Evolutionary conservation across 2,797 vertebrate genomes (phyloP).

Genomic region (Sternotherus odoratus): DNA sequence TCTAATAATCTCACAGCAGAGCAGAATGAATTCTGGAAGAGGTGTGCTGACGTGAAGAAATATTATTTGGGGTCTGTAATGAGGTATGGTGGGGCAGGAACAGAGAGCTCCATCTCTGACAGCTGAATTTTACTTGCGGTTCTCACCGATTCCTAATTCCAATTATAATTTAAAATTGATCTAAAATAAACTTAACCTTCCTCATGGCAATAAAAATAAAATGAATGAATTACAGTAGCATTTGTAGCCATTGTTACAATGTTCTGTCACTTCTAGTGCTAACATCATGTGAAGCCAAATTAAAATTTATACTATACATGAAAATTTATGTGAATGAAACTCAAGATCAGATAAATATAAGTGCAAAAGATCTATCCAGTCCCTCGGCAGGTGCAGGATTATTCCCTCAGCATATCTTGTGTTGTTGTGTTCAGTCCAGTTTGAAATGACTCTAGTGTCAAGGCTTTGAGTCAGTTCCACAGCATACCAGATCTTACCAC

Average conservation of each 20-base stretch:
- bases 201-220: conserved; percentile 68
- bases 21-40: neutral
- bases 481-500: neutral
- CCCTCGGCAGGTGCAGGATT: neutral
- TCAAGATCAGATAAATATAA: conserved; percentile 38
- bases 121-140: conserved; percentile 18
- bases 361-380: conserved; percentile 37
- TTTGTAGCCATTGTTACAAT: conserved; percentile 50
- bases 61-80: conserved; percentile 8
- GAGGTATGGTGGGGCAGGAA: rapidly evolving
- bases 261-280: conserved; percentile 53
- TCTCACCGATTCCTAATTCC: conserved; percentile 37
- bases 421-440: conserved; percentile 18
- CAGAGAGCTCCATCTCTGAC: neutral
- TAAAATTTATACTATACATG: conserved; percentile 57
- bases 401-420: conserved; percentile 1
- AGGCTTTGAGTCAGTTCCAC: neutral
- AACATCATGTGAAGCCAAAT: conserved; percentile 46
- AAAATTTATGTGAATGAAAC: conserved; percentile 56
- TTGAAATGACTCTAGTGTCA: neutral
- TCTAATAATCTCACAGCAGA: neutral
- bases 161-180: conserved; percentile 13
- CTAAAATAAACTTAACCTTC: conserved; percentile 62
- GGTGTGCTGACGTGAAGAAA: neutral
- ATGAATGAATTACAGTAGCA: conserved; percentile 45